Evolutionary conservation across 2,888 invertebrate species (phyloP), one percentile per base, ranked within the genome.

Genomic region (Malthinus seriepunctatus): DNA sequence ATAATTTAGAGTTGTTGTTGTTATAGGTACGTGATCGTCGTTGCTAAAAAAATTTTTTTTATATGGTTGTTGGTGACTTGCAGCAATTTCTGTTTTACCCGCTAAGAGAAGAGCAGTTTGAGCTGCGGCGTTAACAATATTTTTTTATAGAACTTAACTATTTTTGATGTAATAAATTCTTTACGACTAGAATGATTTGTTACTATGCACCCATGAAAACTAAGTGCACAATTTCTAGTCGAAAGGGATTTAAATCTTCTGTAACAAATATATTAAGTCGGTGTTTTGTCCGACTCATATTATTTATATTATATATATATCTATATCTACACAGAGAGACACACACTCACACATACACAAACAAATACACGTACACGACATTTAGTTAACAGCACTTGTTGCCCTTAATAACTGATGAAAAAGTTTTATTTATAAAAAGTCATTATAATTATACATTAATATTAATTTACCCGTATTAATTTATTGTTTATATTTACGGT

Each of bases 61-160:
- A 49, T 49, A 49, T 59, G 58, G 58, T 59, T 51, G 54, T 45
- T 59, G 58, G 58, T 44, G 53, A 50, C 53, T 69, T 69, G 63
- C 64, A 65, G 71, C 63, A 70, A 67, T 63, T 65, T 66, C 59
- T 67, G 68, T 70, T 73, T 74, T 74, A 71, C 73, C 74, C 74
- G 72, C 74, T 76, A 73, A 42, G 69, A 71, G 61, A 68, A 67
- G 66, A 73, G 70, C 71, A 73, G 73, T 73, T 51, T 69, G 73
- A 74, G 75, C 75, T 76, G 74, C 75, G 76, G 76, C 75, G 73
- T 74, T 75, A 73, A 70, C 50, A 69, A 68, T 69, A 71, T 74
- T 76, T 67, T 71, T 73, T 72, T 70, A 75, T 73, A 75, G 71
- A 76, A 71, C 45, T 59, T 48, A 45, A 60, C 69, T 73, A 74